Evolutionary conservation across 2,888 invertebrate genomes (phyloP).

Genomic region (Drosophila ezoana): DNA sequence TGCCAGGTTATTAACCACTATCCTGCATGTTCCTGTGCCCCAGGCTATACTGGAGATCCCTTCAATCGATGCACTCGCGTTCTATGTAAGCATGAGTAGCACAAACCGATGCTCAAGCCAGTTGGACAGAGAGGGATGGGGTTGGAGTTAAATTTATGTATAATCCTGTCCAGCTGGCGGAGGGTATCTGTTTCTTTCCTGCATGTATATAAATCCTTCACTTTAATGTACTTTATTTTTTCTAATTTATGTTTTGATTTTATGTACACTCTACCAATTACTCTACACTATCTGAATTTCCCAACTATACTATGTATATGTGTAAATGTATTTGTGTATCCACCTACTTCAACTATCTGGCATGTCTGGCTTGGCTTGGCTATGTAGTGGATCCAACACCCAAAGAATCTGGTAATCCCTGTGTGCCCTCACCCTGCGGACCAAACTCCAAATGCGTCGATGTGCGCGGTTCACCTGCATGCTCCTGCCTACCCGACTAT

Average conservation of each 20-base stretch:
- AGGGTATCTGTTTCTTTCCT: constrained; percentile 36
- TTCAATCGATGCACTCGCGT: constrained; percentile 89
- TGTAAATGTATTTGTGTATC: constrained; percentile 64
- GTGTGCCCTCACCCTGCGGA: constrained; percentile 93
- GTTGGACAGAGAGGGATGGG: constrained; percentile 34
- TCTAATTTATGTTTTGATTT: constrained; percentile 66
- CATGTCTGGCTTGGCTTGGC: constrained; percentile 47
- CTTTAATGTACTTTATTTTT: constrained; percentile 61
- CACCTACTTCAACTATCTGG: constrained; percentile 60
- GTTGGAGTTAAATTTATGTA: constrained; percentile 1
- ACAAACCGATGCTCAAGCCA: constrained; percentile 17
- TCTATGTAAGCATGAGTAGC: constrained; percentile 87
- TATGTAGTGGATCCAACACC: constrained; percentile 84
- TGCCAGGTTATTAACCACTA: constrained; percentile 94
- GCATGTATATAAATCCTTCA: constrained; percentile 75
- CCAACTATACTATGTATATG: constrained; percentile 62
- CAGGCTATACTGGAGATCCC: constrained; percentile 92
- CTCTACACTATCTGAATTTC: constrained; percentile 65
- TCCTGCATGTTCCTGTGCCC: constrained; percentile 93
- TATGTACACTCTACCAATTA: constrained; percentile 66
- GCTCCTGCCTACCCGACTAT: constrained; percentile 92
- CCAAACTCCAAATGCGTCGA: constrained; percentile 92
- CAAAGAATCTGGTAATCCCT: constrained; percentile 89
- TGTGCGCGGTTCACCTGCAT: constrained; percentile 91
- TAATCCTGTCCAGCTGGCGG: constrained; percentile 54